These are phyloP conservation scores for Climacteris rufus DNA, from an alignment of 2,113 vertebrate genomes.

Conservation along the genomic window DNA sequence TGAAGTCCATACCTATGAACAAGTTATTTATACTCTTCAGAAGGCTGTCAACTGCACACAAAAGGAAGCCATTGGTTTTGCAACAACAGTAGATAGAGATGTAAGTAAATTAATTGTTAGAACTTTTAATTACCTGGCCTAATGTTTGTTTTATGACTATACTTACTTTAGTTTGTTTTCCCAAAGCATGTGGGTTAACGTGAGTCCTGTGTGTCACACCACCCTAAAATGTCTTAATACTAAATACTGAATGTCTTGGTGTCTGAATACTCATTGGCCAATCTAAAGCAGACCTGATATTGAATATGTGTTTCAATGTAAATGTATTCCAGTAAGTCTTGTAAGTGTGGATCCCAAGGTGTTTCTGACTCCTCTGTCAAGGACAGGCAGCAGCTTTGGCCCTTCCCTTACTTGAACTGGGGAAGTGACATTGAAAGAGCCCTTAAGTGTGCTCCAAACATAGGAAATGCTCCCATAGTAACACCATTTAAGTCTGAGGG, in stretches of 20 bases:
- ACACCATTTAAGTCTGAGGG: not conserved
- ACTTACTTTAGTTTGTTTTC: not conserved
- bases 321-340: not conserved
- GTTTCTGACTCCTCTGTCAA: not conserved
- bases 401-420: not conserved
- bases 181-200: not conserved
- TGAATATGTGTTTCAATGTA: not conserved
- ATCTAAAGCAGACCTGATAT: not conserved
- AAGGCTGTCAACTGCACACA: constrained; percentile 97
- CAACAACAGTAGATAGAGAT: constrained; percentile 95
- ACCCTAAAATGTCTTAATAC: not conserved
- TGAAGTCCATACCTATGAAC: constrained; percentile 97
- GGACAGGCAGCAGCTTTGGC: not conserved
- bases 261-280: not conserved
- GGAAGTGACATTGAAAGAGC: not conserved
- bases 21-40: constrained; percentile 97
- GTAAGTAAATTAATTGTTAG: constrained; percentile 75
- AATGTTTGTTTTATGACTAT: not conserved
- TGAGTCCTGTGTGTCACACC: not conserved
- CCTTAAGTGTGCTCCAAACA: not conserved
- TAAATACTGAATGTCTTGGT: not conserved
- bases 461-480: not conserved
- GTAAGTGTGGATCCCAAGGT: not conserved
- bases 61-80: constrained; percentile 94
- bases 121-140: not conserved